Conservation (phyloP, 2,797 vertebrate genomes). For the Enteromius unitaeniatus region DNA sequence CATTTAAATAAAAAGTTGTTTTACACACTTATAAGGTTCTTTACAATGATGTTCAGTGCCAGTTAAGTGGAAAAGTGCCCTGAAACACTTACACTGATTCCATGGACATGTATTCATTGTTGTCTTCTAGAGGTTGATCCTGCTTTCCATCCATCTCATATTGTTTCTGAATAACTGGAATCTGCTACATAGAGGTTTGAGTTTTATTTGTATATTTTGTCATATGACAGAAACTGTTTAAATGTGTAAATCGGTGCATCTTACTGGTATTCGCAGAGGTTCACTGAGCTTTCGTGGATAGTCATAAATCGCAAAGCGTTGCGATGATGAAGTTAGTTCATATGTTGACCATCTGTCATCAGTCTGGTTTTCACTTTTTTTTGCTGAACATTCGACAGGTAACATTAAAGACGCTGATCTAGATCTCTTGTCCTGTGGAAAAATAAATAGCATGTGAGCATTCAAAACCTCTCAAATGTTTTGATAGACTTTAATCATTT, state of each 20-base stretch:
- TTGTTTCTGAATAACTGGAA: neutral
- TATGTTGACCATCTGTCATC: neutral
- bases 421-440: conserved; percentile 4
- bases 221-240: neutral
- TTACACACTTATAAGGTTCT: too few species aligned
- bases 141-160: conserved; percentile 41
- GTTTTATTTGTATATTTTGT: neutral
- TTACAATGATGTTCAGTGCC: too few species aligned
- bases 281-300: conserved; percentile 23
- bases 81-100: conserved; percentile 66
- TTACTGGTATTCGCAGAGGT: neutral
- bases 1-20: neutral
- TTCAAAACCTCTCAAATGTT: neutral
- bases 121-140: neutral
- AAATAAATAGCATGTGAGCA: neutral
- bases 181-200: neutral
- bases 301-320: too few species aligned
- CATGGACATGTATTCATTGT: conserved; percentile 30
- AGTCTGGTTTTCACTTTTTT: neutral
- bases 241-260: neutral
- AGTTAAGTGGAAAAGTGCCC: neutral
- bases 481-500: neutral
- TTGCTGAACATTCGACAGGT: fast-evolving
- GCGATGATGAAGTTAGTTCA: neutral
- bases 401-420: conserved; percentile 19